Evolutionary conservation across 1,140 invertebrate genomes (phyloP).

Genomic region (Aphelenchoides avenae): DNA sequence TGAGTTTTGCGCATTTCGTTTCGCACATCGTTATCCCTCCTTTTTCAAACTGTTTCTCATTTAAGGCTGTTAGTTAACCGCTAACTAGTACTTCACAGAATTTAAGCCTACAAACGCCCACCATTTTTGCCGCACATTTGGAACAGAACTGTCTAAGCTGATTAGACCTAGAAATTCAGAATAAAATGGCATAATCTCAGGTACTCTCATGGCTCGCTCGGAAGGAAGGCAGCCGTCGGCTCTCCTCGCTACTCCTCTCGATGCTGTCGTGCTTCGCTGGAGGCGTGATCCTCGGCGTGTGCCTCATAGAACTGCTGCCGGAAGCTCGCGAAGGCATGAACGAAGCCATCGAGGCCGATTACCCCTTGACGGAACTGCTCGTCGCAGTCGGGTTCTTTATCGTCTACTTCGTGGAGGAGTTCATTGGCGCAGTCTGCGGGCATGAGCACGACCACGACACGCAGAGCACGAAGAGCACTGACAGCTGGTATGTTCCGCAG

Average conservation of each 20-base stretch:
- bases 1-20: no score
- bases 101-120: slow-evolving; percentile 11
- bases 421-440: slow-evolving; percentile 46
- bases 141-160: slow-evolving; percentile 6
- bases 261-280: slow-evolving; percentile 27
- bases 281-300: slow-evolving; percentile 28
- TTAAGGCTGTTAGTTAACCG: no score
- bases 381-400: slow-evolving; percentile 66
- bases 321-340: slow-evolving; percentile 9
- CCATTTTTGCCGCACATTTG: slow-evolving; percentile 5
- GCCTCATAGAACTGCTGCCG: slow-evolving; percentile 22
- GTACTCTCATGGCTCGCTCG: no score
- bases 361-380: slow-evolving; percentile 66
- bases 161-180: neutral
- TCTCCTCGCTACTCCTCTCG: no score
- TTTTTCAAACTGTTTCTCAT: no score
- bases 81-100: neutral
- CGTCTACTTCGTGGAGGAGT: slow-evolving; percentile 66
- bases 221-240: no score
- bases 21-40: no score
- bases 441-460: slow-evolving; percentile 21
- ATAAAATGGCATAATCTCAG: no score
- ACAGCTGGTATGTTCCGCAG: no score
- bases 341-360: slow-evolving; percentile 40
- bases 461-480: no score